Evolutionary conservation across 2,797 vertebrate species (phyloP).

Genomic region (Cirrhinus molitorella): DNA sequence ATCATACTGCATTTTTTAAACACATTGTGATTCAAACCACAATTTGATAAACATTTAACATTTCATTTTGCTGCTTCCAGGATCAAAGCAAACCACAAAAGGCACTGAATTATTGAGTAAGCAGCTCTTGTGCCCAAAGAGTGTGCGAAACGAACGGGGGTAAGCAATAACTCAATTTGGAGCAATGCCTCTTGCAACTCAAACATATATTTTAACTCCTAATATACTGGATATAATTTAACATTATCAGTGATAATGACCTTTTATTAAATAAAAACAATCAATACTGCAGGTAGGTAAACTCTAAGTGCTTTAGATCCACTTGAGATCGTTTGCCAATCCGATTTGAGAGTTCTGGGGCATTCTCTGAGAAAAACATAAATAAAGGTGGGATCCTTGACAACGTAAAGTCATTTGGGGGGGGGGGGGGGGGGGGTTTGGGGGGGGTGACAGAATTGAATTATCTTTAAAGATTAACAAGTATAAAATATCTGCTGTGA

Average conservation of each 20-base stretch:
- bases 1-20: background rate
- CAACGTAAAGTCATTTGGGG: background rate
- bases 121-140: background rate
- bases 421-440: too few species aligned
- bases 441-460: background rate
- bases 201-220: background rate
- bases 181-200: background rate
- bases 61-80: background rate
- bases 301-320: background rate
- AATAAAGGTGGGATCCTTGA: background rate
- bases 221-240: background rate
- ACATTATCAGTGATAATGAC: background rate
- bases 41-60: background rate
- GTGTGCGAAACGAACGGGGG: background rate
- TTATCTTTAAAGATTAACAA: background rate
- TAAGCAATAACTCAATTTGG: constrained; percentile 13
- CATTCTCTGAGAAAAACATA: background rate
- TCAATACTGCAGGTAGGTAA: background rate
- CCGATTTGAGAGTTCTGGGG: background rate
- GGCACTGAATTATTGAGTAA: background rate
- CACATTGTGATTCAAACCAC: background rate
- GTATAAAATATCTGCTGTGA: background rate
- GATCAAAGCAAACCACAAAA: background rate
- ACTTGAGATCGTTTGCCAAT: background rate
- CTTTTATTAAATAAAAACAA: background rate